These are phyloP conservation scores for Sphaeramia orbicularis DNA, from an alignment of 2,797 vertebrate genomes.

Conservation along the genomic window DNA sequence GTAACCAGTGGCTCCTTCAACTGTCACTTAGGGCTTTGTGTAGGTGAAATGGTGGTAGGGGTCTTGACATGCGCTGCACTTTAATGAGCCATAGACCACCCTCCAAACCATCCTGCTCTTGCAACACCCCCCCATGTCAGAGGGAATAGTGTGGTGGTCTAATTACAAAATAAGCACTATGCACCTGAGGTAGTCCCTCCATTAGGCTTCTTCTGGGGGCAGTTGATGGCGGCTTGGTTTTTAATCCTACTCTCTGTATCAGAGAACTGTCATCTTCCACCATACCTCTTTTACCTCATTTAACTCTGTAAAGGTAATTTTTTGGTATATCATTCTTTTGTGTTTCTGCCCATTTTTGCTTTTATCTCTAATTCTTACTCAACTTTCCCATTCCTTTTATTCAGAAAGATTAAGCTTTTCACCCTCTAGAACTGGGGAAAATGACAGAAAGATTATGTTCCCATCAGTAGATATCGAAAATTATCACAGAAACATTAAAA, in stretches of 20 bases:
- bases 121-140: slow-evolving; percentile 30
- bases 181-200: slow-evolving; percentile 64
- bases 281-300: slow-evolving; percentile 7
- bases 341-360: slow-evolving; percentile 7
- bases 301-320: too few relatives aligned
- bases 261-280: slow-evolving; percentile 13
- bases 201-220: slow-evolving; percentile 53
- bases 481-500: too few relatives aligned
- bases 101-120: slow-evolving; percentile 12
- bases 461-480: too few relatives aligned
- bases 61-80: slow-evolving; percentile 51
- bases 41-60: slow-evolving; percentile 59
- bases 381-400: slow-evolving; percentile 9
- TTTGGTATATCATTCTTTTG: too few relatives aligned
- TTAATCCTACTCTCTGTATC: slow-evolving; percentile 43
- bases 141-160: slow-evolving; percentile 62
- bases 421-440: neutral
- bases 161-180: slow-evolving; percentile 73
- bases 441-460: too few relatives aligned
- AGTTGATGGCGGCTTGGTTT: too few relatives aligned
- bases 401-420: slow-evolving; percentile 8
- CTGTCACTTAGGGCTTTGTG: slow-evolving; percentile 42
- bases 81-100: slow-evolving; percentile 59
- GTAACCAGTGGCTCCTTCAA: slow-evolving; percentile 52
- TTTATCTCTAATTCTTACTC: slow-evolving; percentile 22